A percentile compares a stretch with the other conserved stretches of the same genome.
Conservation (phyloP, 2,888 invertebrate genomes). For the Scaptomyza tumidula region DNA sequence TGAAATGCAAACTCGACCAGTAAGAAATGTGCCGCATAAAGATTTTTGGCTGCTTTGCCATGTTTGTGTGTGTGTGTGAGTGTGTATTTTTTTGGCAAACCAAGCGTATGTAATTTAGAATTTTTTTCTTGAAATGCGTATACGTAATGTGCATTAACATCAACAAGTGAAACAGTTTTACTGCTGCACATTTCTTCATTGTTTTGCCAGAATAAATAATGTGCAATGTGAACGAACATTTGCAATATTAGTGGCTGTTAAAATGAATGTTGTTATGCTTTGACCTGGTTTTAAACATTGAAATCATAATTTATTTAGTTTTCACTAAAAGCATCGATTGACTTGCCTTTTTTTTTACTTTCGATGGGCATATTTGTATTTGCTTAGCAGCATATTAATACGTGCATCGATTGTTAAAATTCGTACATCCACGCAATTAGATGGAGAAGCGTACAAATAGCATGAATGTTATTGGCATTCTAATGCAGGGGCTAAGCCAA, state of each 20-base stretch:
- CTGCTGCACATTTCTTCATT: conserved; percentile 8
- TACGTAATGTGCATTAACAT: conserved; percentile 61
- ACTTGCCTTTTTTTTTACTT: no score
- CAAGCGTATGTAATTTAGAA: conserved; percentile 50
- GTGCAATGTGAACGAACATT: conserved; percentile 11
- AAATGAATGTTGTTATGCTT: neutral
- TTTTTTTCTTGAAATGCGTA: conserved; percentile 54
- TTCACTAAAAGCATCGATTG: neutral
- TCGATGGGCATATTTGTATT: neutral
- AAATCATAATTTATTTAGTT: neutral
- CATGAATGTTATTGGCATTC: neutral
- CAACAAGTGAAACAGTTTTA: conserved; percentile 57
- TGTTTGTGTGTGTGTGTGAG: conserved; percentile 1
- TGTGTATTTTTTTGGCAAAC: conserved; percentile 43
- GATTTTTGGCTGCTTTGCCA: conserved; percentile 11
- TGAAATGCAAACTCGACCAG: conserved; percentile 35
- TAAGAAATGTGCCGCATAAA: conserved; percentile 30
- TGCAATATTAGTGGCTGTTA: neutral
- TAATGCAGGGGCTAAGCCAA: conserved; percentile 12
- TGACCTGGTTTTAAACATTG: neutral
- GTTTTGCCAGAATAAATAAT: conserved; percentile 19
- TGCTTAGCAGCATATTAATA: neutral
- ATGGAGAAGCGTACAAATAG: neutral
- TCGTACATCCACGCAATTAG: neutral
- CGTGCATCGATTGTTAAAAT: neutral